Base-by-base conservation (phyloP, 1,140 invertebrate species). In the Pachypsylla venusta region DNA sequence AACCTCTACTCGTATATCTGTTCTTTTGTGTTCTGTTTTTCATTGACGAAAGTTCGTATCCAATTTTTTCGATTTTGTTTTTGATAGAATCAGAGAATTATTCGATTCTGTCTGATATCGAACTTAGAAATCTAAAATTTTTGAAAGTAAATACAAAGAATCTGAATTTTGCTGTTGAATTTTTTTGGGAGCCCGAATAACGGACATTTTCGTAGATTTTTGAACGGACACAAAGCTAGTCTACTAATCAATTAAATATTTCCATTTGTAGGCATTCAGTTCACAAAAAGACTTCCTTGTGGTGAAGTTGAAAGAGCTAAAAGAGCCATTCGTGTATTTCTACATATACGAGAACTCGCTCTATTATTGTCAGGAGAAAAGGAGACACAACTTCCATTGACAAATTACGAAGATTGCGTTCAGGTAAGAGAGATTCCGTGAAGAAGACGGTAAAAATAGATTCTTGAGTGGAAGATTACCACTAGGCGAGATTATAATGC, bases 251-350 rank as follows among this genome's bases (percentile, higher is more conserved):
- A 35, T 35, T 10, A n/a, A 19, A 4, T 48, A 48, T 19, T 48
- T 48, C n/a, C 42, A 7, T 19, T 22, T 48, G n/a, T 22, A 48
- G 42, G 93, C 0, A 93, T 98, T 65, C 85, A 89, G 64, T 97
- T 99, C 69, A 87, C 83, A 48, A 94, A 96, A 70, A 75, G 95
- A 65, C 73, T 98, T 48, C 93, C 96, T 2, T 97, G 93, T 74
- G 95, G 93, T 58, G 93, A 98, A 75, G 89, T 94, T 61, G 95
- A 99, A 73, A 78, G 92, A 71, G 90, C 93, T 10, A 78, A 94
- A 54, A 79, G 89, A 62, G 89, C 92, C 0, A 97, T 99, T 59
- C 78, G 94, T 64, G 89, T 94, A 1, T 99, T 96, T 69, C 94
- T 99, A 69, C 73, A 95, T 28, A 78, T 99, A 24, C 76, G 95